Evolutionary conservation across 2,888 invertebrate genomes (phyloP), one percentile per base, ranked within the genome.

Genomic region (Amphipoea oculea): DNA sequence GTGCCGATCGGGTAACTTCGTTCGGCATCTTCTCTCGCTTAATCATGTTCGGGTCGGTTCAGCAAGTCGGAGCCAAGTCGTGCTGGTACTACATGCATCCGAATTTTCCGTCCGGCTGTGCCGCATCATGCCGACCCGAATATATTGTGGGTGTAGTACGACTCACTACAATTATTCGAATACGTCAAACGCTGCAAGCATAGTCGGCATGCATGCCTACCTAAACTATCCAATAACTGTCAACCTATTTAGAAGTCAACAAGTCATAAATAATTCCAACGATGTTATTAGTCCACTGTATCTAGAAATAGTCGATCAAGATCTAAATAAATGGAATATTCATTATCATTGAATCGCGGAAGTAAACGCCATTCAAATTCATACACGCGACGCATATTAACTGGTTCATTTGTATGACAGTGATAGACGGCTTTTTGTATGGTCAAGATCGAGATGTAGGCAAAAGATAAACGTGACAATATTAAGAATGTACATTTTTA

Each of bases 301-400:
- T 85, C 86, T 78, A 89, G 85, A 76, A 88, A 82, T 78, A 85
- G 85, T 66, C 77, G 70, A 81, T 78, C 85, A 68, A 88, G 82
- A 88, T 89, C 85, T 73, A 77, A 81, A 86, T 89, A 81, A 84
- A 68, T 79, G 75, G 79, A 85, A 86, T 87, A 82, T 82, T 80
- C 79, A 88, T 88, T 82, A 84, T 82, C 80, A 86, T 78, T 79
- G 84, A 73, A 83, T 84, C 81, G 57, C 81, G 89, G 89, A 89
- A 89, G 89, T 89, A 84, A 82, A 87, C 85, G 89, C 87, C 86
- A 89, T 86, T 87, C 84, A 86, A 88, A 89, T 88, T 77, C 79
- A 85, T 87, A 87, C 90, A 73, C 67, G 78, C 73, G 60, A 54
- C 67, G 90, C 82, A 90, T 89, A 72, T 81, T 84, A 87, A 90